Evolutionary conservation across 1,140 invertebrate genomes (phyloP).

Genomic region (Pissodes strobi): DNA sequence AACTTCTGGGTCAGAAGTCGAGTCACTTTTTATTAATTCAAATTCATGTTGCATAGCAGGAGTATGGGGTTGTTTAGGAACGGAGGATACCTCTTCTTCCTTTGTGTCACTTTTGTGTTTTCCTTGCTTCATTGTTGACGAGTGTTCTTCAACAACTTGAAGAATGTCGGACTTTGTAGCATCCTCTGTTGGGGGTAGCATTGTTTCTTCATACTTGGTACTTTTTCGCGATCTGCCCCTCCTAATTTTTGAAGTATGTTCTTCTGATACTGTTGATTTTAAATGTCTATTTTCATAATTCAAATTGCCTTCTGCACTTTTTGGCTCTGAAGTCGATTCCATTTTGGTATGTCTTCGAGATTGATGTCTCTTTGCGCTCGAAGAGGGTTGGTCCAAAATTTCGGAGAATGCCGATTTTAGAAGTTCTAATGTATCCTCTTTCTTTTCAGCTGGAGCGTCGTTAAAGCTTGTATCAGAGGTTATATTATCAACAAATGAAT

Average conservation of each 20-base stretch:
- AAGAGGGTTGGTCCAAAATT: not conserved
- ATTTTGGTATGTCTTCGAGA: not conserved
- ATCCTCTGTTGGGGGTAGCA: not conserved
- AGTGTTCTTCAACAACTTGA: not conserved
- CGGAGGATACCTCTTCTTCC: too few relatives aligned
- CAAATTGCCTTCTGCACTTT: not conserved
- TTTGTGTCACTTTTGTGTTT: too few relatives aligned
- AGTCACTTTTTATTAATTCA: too few relatives aligned
- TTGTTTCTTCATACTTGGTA: not conserved
- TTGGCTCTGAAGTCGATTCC: not conserved
- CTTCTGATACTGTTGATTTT: not conserved
- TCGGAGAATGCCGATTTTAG: too few relatives aligned
- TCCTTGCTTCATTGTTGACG: not conserved
- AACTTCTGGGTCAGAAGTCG: too few relatives aligned
- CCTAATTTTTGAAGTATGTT: not conserved
- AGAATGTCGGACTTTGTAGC: not conserved
- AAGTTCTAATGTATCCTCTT: not conserved
- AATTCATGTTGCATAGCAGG: too few relatives aligned
- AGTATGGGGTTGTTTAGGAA: too few relatives aligned
- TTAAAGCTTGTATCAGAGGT: not conserved
- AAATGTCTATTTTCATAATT: not conserved
- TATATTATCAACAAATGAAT: not conserved
- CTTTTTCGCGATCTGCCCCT: not conserved
- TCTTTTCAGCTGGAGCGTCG: not conserved
- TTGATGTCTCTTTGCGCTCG: not conserved